Conservation (phyloP, 1,140 invertebrate species). For the Rhagoletis zephyria region DNA sequence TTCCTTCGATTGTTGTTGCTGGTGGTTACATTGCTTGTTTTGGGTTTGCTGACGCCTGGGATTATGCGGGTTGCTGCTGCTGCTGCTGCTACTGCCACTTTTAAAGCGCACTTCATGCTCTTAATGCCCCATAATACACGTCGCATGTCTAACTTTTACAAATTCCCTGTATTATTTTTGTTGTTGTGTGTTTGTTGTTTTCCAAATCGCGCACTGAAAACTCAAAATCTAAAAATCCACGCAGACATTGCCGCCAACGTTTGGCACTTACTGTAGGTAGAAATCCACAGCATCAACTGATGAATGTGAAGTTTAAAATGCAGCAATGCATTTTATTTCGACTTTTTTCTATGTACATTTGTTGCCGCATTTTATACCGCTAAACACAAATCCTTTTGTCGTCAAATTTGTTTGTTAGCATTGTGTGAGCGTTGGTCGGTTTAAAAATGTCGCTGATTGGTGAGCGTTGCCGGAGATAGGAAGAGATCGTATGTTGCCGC, state of each 20-base stretch:
- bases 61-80: conserved; percentile 23
- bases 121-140: conserved; percentile 43
- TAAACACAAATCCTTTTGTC: conserved; percentile 70
- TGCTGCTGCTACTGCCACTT: not conserved
- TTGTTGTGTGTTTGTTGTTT: conserved; percentile 4
- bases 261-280: conserved; percentile 40
- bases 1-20: not conserved
- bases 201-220: conserved; percentile 63
- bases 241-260: conserved; percentile 60
- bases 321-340: not conserved
- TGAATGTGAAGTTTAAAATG: conserved; percentile 21
- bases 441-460: conserved; percentile 31
- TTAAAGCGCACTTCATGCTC: not conserved
- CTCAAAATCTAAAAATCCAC: conserved; percentile 57
- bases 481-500: not conserved
- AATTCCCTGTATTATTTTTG: conserved; percentile 52
- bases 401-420: conserved; percentile 65
- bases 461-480: not conserved
- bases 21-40: not conserved
- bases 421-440: not conserved
- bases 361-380: conserved; percentile 24
- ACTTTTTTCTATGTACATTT: not conserved
- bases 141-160: conserved; percentile 37
- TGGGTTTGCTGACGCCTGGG: not conserved
- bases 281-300: conserved; percentile 8